Evolutionary conservation across 2,797 vertebrate species (phyloP), one percentile per base, ranked within the genome.

Genomic region (Pseudopleuronectes americanus): DNA sequence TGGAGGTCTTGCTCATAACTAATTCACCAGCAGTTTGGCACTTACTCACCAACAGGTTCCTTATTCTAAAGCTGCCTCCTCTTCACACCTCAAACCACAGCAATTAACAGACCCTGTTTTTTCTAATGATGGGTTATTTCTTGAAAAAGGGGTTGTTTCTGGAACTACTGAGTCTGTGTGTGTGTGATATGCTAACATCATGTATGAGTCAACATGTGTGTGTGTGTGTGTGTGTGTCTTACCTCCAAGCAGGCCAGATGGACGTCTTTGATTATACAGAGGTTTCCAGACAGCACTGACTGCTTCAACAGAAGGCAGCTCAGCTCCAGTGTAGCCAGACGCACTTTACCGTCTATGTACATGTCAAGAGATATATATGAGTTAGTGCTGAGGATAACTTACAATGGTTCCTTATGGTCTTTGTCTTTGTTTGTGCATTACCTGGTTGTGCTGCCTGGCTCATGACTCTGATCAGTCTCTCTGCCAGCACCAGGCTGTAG

Each of bases 231-330:
- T 47, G 59, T 47, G 62, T 53, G 56, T 0, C 45, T 21, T 85
- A 99, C 98, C 95, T 99, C 98, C 71, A 99, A 88, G 75, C 98
- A 99, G 81, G 97, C 97, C 76, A 99, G 94, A 75, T 99, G 98
- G 53, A 99, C 94, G 0, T 96, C 97, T 88, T 98, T 99, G 76
- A 99, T 96, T 75, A 98, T 95, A 62, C 97, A 98, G 70, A 90
- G 82, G 1, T 61, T 88, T 78, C 91, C 93, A 59, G 95, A 95
- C 45, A 97, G 90, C 6, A 99, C 98, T 0, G 98, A 96, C 87
- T 97, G 97, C 87, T 97, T 99, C 28, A 99, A 83, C 60, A 99
- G 93, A 3, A 99, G 92, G 84, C 98, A 99, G 89, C 94, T 95
- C 33, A 99, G 95, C 85, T 99, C 98, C 86, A 99, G 83, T 0